phyloP scores from a whole-genome alignment of 2,113 vertebrate genomes.

The Gambusia affinis region DNA sequence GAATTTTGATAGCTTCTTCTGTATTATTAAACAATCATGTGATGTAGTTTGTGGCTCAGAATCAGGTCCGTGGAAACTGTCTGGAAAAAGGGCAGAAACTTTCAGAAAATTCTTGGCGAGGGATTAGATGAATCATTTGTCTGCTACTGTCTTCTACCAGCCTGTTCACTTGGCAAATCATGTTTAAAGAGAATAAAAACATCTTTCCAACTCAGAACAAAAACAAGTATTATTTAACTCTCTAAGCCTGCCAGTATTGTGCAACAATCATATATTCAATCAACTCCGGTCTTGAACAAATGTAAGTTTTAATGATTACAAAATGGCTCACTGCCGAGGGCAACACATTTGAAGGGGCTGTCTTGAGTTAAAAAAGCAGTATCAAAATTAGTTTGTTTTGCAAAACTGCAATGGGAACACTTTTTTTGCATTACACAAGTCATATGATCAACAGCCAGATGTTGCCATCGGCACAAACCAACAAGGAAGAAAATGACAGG shows the following conservation, averaged over 20 bases:
- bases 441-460: too few species aligned
- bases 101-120: background rate
- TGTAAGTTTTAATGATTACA: too few species aligned
- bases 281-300: background rate
- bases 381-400: too few species aligned
- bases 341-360: too few species aligned
- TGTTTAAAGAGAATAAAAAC: background rate
- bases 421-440: too few species aligned
- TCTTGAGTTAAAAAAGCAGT: too few species aligned
- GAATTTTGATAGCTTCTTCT: constrained; percentile 12
- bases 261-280: background rate
- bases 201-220: background rate
- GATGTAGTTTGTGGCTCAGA: background rate
- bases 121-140: background rate
- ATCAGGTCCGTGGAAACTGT: background rate
- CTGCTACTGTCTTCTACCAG: background rate
- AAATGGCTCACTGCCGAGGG: too few species aligned
- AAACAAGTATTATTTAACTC: background rate
- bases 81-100: background rate
- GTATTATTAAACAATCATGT: background rate
- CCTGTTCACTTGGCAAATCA: background rate
- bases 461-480: too few species aligned
- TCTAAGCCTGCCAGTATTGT: too few species aligned
- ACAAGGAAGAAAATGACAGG: too few species aligned
- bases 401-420: too few species aligned